These are phyloP conservation scores for Zoanthus gigantus DNA, from an alignment of 92 coral and sea anemone species.

Conservation along the genomic window DNA sequence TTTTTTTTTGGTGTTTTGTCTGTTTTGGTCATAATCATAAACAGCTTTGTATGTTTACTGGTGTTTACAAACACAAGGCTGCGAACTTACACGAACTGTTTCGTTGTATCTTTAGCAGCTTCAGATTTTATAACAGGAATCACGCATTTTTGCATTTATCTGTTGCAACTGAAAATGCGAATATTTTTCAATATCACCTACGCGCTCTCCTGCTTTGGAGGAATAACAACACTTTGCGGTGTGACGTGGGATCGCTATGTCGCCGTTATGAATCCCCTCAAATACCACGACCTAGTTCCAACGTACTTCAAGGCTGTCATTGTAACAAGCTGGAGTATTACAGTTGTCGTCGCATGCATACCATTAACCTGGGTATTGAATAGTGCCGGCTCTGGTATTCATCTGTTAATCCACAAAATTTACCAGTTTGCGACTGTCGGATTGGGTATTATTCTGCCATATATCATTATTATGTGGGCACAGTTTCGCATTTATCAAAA, in stretches of 20 bases:
- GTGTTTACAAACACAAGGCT: constrained; percentile 34
- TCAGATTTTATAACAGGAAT: constrained; percentile 36
- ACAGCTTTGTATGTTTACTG: constrained; percentile 30
- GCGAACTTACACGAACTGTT: constrained; percentile 30
- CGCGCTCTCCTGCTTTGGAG: constrained; percentile 41
- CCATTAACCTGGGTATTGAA: constrained; percentile 31
- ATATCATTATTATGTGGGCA: constrained; percentile 36
- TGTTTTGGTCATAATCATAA: constrained; percentile 12
- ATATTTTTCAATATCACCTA: constrained; percentile 40
- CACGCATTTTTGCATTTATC: constrained; percentile 35
- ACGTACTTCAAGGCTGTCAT: constrained; percentile 35
- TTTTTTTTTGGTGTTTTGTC: constrained; percentile 36
- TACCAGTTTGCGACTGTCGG: constrained; percentile 27
- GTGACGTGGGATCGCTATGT: constrained; percentile 46
- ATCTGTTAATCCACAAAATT: constrained; percentile 29
- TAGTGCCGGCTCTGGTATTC: background rate
- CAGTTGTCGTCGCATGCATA: constrained; percentile 13
- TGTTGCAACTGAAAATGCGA: constrained; percentile 9
- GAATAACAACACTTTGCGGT: constrained; percentile 42
- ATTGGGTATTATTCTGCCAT: constrained; percentile 18
- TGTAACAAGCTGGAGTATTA: constrained; percentile 33
- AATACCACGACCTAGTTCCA: constrained; percentile 34
- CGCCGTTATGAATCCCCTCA: constrained; percentile 31
- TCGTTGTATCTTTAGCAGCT: constrained; percentile 33
- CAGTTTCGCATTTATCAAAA: constrained; percentile 37